Conservation (phyloP, 2,113 vertebrate genomes). For the Salminus brasiliensis region DNA sequence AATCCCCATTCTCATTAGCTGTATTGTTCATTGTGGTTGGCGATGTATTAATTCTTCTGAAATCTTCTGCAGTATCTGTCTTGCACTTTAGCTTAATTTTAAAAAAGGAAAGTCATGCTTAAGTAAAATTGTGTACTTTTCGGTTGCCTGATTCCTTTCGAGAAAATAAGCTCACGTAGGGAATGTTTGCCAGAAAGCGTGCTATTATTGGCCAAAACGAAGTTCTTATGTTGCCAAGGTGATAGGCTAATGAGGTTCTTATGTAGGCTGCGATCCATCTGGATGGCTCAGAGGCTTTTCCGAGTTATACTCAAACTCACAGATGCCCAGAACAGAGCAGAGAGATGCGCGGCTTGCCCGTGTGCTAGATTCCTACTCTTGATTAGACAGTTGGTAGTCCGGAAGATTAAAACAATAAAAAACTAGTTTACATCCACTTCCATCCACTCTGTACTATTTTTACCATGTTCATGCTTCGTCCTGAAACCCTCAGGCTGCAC, state of each 20-base stretch:
- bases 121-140: not conserved
- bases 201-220: constrained; percentile 39
- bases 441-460: not conserved
- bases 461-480: not conserved
- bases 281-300: constrained; percentile 58
- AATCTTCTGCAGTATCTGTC: no score
- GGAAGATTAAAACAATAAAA: not conserved
- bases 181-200: constrained; percentile 25
- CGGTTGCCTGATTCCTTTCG: not conserved
- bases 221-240: constrained; percentile 36
- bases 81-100: no score
- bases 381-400: not conserved
- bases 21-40: not conserved
- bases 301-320: constrained; percentile 56
- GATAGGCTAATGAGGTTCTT: constrained; percentile 37
- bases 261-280: constrained; percentile 60
- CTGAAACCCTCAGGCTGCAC: constrained; percentile 7
- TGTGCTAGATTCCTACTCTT: not conserved
- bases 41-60: not conserved
- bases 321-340: constrained; percentile 60
- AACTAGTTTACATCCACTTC: not conserved
- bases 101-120: no score
- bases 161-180: not conserved
- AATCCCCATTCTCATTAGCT: no score
- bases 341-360: constrained; percentile 1